These are phyloP conservation scores for Drosophila triauraria DNA, from an alignment of 1,140 invertebrate genomes.

Conservation along the genomic window DNA sequence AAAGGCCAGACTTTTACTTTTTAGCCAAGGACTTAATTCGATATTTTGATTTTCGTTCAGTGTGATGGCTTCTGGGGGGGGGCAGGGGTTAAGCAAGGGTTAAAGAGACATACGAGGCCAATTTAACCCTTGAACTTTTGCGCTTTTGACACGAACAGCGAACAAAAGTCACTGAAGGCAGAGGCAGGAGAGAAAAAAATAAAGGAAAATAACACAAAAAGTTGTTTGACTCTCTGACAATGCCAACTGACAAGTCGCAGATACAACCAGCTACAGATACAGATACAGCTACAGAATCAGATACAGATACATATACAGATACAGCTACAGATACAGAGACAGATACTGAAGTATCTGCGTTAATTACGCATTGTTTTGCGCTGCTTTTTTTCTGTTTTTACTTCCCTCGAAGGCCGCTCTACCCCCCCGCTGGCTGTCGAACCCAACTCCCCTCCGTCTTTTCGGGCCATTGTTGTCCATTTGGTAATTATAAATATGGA, in stretches of 20 bases:
- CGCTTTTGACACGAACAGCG: conserved; percentile 64
- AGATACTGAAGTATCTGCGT: conserved; percentile 42
- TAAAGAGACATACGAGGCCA: conserved; percentile 17
- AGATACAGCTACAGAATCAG: conserved; percentile 24
- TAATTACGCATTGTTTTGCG: conserved; percentile 78
- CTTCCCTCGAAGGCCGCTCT: neutral
- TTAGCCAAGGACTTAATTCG: neutral
- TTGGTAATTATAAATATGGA: conserved; percentile 81
- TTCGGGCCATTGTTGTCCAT: conserved; percentile 67
- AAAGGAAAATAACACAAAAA: conserved; percentile 24
- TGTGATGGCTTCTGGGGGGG: neutral
- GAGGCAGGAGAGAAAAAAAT: neutral
- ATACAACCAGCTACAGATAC: conserved; percentile 37
- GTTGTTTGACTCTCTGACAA: conserved; percentile 77
- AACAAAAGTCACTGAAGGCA: conserved; percentile 50
- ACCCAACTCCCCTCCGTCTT: conserved; percentile 36
- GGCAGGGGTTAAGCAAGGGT: conserved; percentile 4
- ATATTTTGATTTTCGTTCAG: neutral
- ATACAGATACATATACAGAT: conserved; percentile 8
- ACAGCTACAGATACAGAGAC: conserved; percentile 7
- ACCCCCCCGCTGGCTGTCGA: conserved; percentile 25
- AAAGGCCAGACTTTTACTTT: neutral
- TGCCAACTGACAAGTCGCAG: conserved; percentile 68
- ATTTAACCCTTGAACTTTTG: conserved; percentile 80
- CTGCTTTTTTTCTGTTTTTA: neutral